Conservation (phyloP, 2,113 vertebrate species). For the Crotalus viridis region DNA sequence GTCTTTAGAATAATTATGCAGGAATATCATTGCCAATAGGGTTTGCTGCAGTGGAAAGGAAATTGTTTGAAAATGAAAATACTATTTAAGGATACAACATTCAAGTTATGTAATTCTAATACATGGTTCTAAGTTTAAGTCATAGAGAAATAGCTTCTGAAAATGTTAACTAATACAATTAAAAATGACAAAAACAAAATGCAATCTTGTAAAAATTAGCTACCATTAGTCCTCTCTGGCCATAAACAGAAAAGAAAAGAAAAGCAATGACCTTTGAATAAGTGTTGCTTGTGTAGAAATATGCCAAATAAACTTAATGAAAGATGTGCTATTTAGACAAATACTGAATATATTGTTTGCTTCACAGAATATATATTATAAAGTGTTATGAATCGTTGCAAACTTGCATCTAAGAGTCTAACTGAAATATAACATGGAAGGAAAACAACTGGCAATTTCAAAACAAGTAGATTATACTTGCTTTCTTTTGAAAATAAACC, state of each 20-base stretch:
- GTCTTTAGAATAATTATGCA: neutral
- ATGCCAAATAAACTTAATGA: neutral
- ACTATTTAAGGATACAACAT: neutral
- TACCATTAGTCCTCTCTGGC: neutral
- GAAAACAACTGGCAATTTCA: neutral
- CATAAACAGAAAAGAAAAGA: neutral
- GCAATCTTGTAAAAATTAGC: neutral
- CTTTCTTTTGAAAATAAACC: neutral
- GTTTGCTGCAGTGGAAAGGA: neutral
- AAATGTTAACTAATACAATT: neutral
- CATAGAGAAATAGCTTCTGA: neutral
- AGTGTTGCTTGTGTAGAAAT: neutral
- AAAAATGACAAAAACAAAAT: neutral
- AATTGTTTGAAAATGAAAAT: neutral
- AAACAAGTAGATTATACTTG: neutral
- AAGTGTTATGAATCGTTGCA: neutral
- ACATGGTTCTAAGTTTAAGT: neutral
- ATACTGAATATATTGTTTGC: neutral
- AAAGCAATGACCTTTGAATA: neutral
- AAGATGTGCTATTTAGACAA: neutral
- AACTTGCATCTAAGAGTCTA: neutral
- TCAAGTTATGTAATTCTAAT: neutral
- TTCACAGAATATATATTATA: neutral
- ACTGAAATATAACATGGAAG: neutral
- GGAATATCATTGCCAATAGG: neutral